Conservation (phyloP, 2,113 vertebrate genomes). For the Oenanthe oenanthe region DNA sequence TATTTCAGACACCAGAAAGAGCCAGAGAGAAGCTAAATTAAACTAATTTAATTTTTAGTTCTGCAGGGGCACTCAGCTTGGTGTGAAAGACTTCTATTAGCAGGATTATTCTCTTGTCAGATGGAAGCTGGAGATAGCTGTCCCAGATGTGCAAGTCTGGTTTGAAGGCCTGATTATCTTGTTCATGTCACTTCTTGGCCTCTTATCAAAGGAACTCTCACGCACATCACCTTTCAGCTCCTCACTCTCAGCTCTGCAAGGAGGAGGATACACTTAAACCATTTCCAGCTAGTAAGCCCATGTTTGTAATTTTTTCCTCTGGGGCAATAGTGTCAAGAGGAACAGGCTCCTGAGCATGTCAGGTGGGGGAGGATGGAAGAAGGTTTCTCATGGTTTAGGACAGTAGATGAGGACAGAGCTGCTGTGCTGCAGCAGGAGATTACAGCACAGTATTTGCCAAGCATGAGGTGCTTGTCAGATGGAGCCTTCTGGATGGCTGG, state of each 20-base stretch:
- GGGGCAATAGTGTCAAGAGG: background rate
- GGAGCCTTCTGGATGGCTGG: background rate
- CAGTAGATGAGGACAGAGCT: background rate
- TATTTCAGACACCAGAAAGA: background rate
- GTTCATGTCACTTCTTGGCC: constrained; percentile 54
- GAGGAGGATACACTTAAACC: background rate
- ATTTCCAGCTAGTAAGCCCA: background rate
- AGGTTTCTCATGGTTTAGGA: background rate
- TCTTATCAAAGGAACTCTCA: constrained; percentile 47
- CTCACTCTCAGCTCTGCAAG: background rate
- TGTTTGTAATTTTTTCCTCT: background rate
- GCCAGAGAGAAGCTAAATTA: background rate
- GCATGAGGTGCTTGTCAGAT: fast-evolving
- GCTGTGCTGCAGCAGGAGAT: background rate
- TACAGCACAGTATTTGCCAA: fast-evolving
- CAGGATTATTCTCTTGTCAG: constrained; percentile 46
- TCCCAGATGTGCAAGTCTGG: background rate
- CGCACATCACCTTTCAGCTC: background rate
- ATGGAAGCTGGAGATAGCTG: constrained; percentile 2
- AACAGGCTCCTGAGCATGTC: background rate
- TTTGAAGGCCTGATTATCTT: constrained; percentile 47
- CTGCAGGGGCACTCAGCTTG: background rate
- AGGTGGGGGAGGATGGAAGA: background rate
- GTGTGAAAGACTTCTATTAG: background rate
- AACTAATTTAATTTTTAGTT: background rate